phyloP scores from a whole-genome alignment of 2,113 vertebrate species.

The Lethenteron reissneri region DNA sequence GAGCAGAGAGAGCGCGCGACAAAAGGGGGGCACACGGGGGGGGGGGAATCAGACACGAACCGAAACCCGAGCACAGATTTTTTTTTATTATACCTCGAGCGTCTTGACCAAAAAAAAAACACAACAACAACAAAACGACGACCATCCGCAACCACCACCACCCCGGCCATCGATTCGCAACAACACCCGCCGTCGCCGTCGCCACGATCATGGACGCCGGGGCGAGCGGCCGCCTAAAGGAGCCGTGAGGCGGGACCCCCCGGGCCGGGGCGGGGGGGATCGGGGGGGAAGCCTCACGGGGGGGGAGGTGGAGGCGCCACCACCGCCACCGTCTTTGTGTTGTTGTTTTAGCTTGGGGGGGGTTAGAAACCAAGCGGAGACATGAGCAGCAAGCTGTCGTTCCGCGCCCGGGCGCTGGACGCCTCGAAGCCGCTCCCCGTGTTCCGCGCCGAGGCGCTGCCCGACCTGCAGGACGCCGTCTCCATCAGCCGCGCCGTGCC shows the following conservation, averaged over 20 bases:
- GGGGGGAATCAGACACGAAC: background rate
- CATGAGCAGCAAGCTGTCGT: constrained; percentile 88
- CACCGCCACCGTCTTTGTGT: constrained; percentile 21
- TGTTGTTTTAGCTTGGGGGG: constrained; percentile 23
- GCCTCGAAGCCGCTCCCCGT: constrained; percentile 75
- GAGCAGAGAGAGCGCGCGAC: constrained; percentile 2
- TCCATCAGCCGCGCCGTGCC: constrained; percentile 73
- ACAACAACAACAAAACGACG: no score
- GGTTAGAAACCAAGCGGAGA: constrained; percentile 11
- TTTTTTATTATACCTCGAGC: no score
- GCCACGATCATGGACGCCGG: no score
- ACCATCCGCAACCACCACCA: no score
- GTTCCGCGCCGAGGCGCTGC: constrained; percentile 58
- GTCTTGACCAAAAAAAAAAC: no score
- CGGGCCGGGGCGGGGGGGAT: no score
- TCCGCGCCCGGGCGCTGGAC: constrained; percentile 84
- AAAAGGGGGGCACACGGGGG: background rate
- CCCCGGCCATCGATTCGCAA: no score
- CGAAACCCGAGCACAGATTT: no score
- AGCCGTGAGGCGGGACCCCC: no score
- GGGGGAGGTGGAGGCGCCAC: constrained; percentile 18
- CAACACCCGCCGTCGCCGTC: no score
- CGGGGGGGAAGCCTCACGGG: no score
- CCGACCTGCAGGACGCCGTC: constrained; percentile 68
- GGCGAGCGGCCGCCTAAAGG: no score